Evolutionary conservation across 2,797 vertebrate genomes (phyloP), one percentile per base, ranked within the genome.

Genomic region (Acrossocheilus wenchowensis): DNA sequence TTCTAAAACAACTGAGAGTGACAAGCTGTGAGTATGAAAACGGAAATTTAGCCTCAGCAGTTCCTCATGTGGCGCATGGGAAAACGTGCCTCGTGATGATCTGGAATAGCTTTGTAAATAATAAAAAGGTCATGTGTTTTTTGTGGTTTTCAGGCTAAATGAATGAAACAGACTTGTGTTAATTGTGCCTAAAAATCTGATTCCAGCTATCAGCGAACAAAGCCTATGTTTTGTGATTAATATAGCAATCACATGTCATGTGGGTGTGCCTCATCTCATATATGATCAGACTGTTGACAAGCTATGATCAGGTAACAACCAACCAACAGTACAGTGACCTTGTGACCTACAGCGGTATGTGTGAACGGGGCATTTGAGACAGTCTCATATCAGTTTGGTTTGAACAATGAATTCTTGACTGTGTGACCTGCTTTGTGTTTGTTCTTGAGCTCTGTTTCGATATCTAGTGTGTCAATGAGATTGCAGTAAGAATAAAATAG

Each of bases 401-500:
- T 14, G 7, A 39, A 80, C 6, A 60, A 73, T 39, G 21, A 80
- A 17, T 57, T 85, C 52, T n/a, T 15, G 50, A 60, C 52, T 45
- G 8, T 68, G 36, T 79, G 62, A 71, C 23, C 36, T 26, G 26
- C 12, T 68, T 6, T 54, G 23, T 85, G 36, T 85, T 85, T 71
- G 75, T 23, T 85, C 52, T 12, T 78, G 52, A 62, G 34, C n/a
- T 48, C 8, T 30, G 72, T 64, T 50, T 82, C 48, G 60, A 73
- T 5, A 73, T 54, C 68, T 57, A 54, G 21, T 5, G 34, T 82
- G 81, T 26, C 39, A 23, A 41, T 41, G 66, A 73, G 39, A 41
- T 66, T 39, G 21, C 34, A 26, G n/a, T 36, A 11, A 14, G 15
- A 79, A 62, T 79, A 15, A n/a, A 75, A 66, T 2, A 84, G 43